Base-by-base conservation (phyloP, 2,797 vertebrate genomes). In the Sternarchorhynchus goeldii region DNA sequence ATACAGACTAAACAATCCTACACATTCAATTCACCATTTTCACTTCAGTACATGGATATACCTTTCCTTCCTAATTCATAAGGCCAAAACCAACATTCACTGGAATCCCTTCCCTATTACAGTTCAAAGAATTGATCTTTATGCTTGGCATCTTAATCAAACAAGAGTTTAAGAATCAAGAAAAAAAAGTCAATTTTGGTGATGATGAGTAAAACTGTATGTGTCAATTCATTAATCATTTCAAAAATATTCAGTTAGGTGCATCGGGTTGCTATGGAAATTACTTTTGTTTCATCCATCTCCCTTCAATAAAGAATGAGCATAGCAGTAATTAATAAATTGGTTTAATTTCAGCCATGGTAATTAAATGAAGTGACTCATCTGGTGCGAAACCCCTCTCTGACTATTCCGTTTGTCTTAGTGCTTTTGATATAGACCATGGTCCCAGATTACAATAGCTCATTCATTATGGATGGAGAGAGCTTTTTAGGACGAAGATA, bases 351-450 rank as follows among this genome's bases (percentile, higher is more conserved):
- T 75, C 76, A 77, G 66, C 69, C 68, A 36, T 58, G 76, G 55
- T 83, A 79, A 85, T 83, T 81, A 83, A 83, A 81, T 64, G 66
- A 81, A 21, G 76, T 70, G 56, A 7, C 74, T 77, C 76, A 72
- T 84, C 79, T 81, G 73, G 73, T 77, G 41, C 59, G 79, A 63
- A 64, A 36, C 75, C 53, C 67, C 77, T 69, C 72, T 53, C 58
- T 75, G 68, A 73, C 83, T 67, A 12, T 81, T 74, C n/a, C 21
- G 14, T 85, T 83, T 83, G 81, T 81, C 75, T 78, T 31, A 3
- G n/a, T 55, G 76, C 71, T 57, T 80, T 79, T 79, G 79, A 85
- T 81, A 85, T 81, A 77, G 73, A 31, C 76, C 45, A 58, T 29
- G 29, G 70, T 65, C 59, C 58, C 34, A 65, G 64, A 85, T 81